phyloP scores from a whole-genome alignment of 2,113 vertebrate genomes.

The Crypturellus undulatus region DNA sequence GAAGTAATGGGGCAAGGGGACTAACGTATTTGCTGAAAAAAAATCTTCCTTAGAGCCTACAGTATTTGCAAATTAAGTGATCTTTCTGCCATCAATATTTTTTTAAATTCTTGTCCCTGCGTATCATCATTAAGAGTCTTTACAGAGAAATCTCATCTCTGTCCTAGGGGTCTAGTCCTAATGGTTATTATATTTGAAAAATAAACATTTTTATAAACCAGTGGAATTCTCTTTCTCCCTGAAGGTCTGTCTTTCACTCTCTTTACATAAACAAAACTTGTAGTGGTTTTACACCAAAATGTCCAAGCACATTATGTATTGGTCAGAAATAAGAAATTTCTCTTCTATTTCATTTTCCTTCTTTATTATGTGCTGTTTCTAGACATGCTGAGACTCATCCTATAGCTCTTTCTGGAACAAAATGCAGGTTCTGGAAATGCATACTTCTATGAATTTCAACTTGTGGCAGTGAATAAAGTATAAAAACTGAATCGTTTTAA shows the following conservation, averaged over 20 bases:
- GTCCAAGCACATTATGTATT: not conserved
- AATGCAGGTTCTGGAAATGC: fast-evolving
- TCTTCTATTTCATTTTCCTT: not conserved
- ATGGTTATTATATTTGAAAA: not conserved
- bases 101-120: not conserved
- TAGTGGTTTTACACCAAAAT: not conserved
- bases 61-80: not conserved
- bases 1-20: slow-evolving; percentile 3
- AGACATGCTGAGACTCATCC: not conserved
- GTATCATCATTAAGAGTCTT: not conserved
- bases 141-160: not conserved
- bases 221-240: not conserved
- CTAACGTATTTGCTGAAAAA: not conserved
- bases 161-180: not conserved
- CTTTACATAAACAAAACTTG: not conserved
- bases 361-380: fast-evolving
- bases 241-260: not conserved
- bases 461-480: not conserved
- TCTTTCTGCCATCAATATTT: not conserved
- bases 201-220: not conserved
- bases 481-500: not conserved
- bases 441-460: not conserved
- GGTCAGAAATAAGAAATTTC: not conserved
- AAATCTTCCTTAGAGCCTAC: not conserved
- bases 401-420: not conserved